Evolutionary conservation across 2,113 vertebrate genomes (phyloP), one percentile per base, ranked within the genome.

Genomic region (Cyrtonyx montezumae): DNA sequence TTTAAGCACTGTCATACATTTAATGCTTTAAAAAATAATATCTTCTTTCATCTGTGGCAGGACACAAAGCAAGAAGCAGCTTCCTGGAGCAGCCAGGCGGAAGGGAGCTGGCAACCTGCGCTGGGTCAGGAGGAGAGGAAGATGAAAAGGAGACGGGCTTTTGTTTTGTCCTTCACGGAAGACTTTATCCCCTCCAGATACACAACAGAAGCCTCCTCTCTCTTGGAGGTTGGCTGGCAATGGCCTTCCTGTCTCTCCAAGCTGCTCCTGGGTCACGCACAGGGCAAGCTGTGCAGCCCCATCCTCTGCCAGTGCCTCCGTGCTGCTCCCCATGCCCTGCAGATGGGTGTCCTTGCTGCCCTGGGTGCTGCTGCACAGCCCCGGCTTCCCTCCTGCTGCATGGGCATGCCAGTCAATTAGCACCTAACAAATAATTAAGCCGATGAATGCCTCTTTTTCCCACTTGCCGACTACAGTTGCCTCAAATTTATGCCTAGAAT

Each of bases 111-210:
- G 93, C 92, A 92, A 95, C 91, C 87, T 92, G 88, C 51, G 84
- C 94, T 92, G 86, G 95, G 88, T 97, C 94, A 94, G 92, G 93
- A 94, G 93, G 96, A 90, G 51, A 89, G 71, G 92, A 94, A 95
- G 93, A 96, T 95, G 95, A 96, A 95, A 96, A 95, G 93, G 87
- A 94, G 93, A 96, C 76, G 75, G 91, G 92, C 94, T 96, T 95
- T 93, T 93, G 87, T 87, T 95, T 96, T 94, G 94, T 94, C 92
- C 91, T 95, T 96, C 95, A 96, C 49, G 85, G 93, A 96, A 95
- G 95, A 94, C 86, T 93, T 94, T 94, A 94, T 96, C 92, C 95
- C 95, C 93, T 94, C 91, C 90, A 95, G 92, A 96, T 86, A 94
- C 66, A 89, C 77, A 95, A 92, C 94, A 95, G 93, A 97, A 97